These are phyloP conservation scores for Muraenolepis orangiensis DNA, from an alignment of 2,797 vertebrate species.

Conservation along the genomic window DNA sequence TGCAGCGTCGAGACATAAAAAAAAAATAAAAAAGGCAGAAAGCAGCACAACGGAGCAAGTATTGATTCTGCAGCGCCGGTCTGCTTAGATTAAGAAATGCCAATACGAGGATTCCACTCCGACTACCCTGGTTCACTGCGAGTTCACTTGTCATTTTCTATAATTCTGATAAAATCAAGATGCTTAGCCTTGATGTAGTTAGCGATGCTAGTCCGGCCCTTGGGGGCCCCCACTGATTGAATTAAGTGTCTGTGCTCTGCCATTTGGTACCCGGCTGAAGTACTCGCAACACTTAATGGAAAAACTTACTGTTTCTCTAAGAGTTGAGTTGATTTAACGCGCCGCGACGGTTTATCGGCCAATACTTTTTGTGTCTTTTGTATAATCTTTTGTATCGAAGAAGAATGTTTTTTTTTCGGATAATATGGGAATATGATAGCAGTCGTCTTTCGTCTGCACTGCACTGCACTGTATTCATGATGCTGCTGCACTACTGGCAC, in stretches of 20 bases:
- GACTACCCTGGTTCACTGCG: constrained; percentile 67
- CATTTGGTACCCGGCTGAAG: constrained; percentile 64
- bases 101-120: constrained; percentile 70
- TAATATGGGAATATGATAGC: not conserved
- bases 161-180: constrained; percentile 78
- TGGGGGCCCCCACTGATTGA: constrained; percentile 64
- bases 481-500: no score
- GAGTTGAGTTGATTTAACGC: constrained; percentile 33
- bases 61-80: constrained; percentile 71
- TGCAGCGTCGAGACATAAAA: not conserved
- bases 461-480: no score
- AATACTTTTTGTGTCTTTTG: not conserved
- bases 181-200: constrained; percentile 71
- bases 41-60: constrained; percentile 43
- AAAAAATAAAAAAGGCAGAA: constrained; percentile 6
- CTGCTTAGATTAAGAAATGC: constrained; percentile 70
- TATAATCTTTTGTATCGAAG: no score
- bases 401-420: not conserved
- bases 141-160: constrained; percentile 82
- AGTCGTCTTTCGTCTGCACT: no score
- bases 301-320: constrained; percentile 56
- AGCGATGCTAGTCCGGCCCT: constrained; percentile 55
- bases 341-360: constrained; percentile 24
- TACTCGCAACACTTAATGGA: constrained; percentile 61
- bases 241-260: constrained; percentile 68